Percentiles rank a stretch among this genome's conserved stretches.
These are phyloP conservation scores for Heteropelma amictum DNA, from an alignment of 2,888 invertebrate species.

Conservation along the genomic window DNA sequence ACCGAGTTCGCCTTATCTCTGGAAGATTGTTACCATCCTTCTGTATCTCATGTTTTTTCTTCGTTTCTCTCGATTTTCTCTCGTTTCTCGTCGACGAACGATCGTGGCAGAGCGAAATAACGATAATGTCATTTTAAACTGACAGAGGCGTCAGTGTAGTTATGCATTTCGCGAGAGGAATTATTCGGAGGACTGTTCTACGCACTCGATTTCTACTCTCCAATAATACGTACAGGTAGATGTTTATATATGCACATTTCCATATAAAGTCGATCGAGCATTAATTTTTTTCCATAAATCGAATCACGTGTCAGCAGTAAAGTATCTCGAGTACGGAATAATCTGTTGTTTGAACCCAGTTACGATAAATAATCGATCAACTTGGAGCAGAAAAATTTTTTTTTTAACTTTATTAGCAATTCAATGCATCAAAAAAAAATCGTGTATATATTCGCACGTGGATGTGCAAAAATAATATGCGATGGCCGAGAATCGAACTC, in stretches of 20 bases:
- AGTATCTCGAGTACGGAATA: no score
- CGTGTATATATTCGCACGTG: no score
- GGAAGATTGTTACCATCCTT: slow-evolving; percentile 50
- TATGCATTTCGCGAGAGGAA: slow-evolving; percentile 72
- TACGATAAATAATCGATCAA: no score
- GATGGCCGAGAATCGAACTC: slow-evolving; percentile 67
- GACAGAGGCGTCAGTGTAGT: slow-evolving; percentile 57
- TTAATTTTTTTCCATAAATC: no score
- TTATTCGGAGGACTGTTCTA: slow-evolving; percentile 67
- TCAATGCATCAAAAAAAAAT: background rate
- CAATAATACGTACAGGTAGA: slow-evolving; percentile 71
- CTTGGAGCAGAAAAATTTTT: no score
- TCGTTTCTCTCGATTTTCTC: slow-evolving; percentile 40
- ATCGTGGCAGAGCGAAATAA: slow-evolving; percentile 36
- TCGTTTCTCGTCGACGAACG: slow-evolving; percentile 40
- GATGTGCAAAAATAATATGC: slow-evolving; percentile 56
- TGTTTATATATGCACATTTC: no score
- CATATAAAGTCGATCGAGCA: no score
- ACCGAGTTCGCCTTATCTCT: slow-evolving; percentile 62
- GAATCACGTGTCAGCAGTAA: no score
- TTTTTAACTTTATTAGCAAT: background rate
- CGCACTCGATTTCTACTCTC: slow-evolving; percentile 65
- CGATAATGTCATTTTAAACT: slow-evolving; percentile 12
- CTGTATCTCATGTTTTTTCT: slow-evolving; percentile 13
- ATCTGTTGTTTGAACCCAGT: no score